These are phyloP conservation scores for Cryptocephalus primarius DNA, from an alignment of 2,888 invertebrate genomes.

Conservation along the genomic window DNA sequence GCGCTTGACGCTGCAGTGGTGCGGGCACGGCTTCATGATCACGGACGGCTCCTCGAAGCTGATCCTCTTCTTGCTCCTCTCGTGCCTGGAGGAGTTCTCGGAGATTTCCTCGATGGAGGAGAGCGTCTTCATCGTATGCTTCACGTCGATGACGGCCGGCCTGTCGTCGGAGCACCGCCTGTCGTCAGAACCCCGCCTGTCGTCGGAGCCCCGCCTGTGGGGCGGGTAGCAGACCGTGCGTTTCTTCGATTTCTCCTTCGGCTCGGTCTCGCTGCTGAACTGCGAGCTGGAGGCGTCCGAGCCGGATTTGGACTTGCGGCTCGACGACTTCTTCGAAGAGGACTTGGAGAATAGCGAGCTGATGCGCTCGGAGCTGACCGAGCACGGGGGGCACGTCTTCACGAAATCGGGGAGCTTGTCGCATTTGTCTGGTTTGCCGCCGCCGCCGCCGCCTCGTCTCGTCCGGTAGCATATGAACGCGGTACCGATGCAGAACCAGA, in stretches of 20 bases:
- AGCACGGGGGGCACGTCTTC: not conserved
- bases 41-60: not conserved
- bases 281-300: constrained; percentile 1
- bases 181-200: constrained; percentile 3
- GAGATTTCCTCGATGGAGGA: constrained; percentile 22
- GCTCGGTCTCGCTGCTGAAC: constrained; percentile 2
- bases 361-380: constrained; percentile 3
- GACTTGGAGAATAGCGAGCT: constrained; percentile 8
- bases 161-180: constrained; percentile 3
- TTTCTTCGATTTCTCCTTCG: constrained; percentile 2
- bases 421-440: not conserved
- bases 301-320: constrained; percentile 1
- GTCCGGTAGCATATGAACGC: constrained; percentile 31
- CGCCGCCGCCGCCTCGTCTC: constrained; percentile 5
- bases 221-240: constrained; percentile 9
- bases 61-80: constrained; percentile 1
- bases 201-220: not conserved
- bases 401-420: too few relatives aligned
- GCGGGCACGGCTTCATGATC: constrained; percentile 6
- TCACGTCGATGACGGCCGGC: constrained; percentile 19
- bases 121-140: constrained; percentile 18
- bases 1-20: not conserved
- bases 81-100: constrained; percentile 13
- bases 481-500: constrained; percentile 34
- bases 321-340: not conserved